Base-by-base conservation (phyloP, 1,140 invertebrate genomes). In the Oedothorax gibbosus region DNA sequence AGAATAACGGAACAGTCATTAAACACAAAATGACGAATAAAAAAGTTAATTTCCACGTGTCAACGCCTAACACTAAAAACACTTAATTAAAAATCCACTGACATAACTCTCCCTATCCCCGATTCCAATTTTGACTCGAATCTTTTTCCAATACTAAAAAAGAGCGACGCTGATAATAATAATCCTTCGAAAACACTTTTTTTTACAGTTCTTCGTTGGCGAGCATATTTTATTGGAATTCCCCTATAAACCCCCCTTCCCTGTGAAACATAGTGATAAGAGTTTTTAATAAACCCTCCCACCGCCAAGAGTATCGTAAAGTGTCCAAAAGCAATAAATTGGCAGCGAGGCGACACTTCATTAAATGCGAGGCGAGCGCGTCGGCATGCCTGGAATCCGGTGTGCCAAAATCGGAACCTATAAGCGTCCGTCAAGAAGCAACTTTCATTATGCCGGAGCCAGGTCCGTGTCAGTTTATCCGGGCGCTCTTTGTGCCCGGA, bases 401-500 rank as follows among this genome's bases (percentile, higher is more conserved):
- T 68, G 12, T 9, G n/a, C 53, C 35, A 72, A 18, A 85, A 69
- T 78, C 83, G 75, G 80, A 62, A 21, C 69, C 69, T 20, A 73
- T 81, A 75, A 62, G 83, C 73, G 75, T 69, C 83, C 73, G 75
- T 77, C 83, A 78, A 78, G 75, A 71, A 78, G 83, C 53, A 85
- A 85, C 83, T 85, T 85, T 78, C 83, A 85, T 85, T 85, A 85
- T 85, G 62, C 66, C 65, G 54, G 50, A 75, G n/a, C 50, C 49
- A 49, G 62, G 73, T 72, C 83, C 83, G 68, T 85, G 83, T 85
- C 83, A 77, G 83, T 85, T 85, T 85, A 85, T 78, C 66, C 83
- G 71, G 57, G 60, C 20, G 71, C 62, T 71, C 73, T 77, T 76
- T 84, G 71, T 76, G 72, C 81, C 56, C 21, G 82, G 20, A 20